Percentiles rank a stretch among this genome's conserved stretches.
Conservation (phyloP, 2,797 vertebrate species). For the Limnodromus scolopaceus region DNA sequence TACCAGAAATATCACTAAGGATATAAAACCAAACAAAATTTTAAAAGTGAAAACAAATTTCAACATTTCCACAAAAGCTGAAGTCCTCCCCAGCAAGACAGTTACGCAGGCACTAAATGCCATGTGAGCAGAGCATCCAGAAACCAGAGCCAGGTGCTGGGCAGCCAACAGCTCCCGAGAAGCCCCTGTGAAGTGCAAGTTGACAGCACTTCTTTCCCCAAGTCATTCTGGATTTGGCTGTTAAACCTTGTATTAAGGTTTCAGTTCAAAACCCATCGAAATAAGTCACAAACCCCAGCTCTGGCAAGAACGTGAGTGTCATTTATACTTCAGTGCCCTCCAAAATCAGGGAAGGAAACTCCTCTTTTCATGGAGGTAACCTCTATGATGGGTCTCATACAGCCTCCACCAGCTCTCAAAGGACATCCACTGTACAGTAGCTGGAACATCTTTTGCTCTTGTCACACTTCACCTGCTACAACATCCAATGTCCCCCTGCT, state of each 20-base stretch:
- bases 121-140: neutral
- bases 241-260: neutral
- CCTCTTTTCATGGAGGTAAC: rapidly evolving
- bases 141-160: neutral
- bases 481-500: neutral
- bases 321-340: rapidly evolving
- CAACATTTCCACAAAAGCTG: neutral
- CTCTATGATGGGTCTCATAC: rapidly evolving
- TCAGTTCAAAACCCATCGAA: neutral
- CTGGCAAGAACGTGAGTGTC: rapidly evolving
- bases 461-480: neutral
- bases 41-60: neutral
- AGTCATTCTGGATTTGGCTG: neutral
- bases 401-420: neutral
- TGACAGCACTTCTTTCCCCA: neutral
- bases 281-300: rapidly evolving
- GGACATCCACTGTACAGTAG: too few relatives aligned
- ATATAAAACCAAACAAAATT: neutral
- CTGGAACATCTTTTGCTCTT: neutral
- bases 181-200: rapidly evolving
- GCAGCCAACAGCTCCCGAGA: rapidly evolving
- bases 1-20: neutral
- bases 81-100: neutral
- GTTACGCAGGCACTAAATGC: neutral
- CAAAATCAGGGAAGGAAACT: neutral